These are phyloP conservation scores for Serinus canaria DNA, from an alignment of 2,113 vertebrate species.

Conservation along the genomic window DNA sequence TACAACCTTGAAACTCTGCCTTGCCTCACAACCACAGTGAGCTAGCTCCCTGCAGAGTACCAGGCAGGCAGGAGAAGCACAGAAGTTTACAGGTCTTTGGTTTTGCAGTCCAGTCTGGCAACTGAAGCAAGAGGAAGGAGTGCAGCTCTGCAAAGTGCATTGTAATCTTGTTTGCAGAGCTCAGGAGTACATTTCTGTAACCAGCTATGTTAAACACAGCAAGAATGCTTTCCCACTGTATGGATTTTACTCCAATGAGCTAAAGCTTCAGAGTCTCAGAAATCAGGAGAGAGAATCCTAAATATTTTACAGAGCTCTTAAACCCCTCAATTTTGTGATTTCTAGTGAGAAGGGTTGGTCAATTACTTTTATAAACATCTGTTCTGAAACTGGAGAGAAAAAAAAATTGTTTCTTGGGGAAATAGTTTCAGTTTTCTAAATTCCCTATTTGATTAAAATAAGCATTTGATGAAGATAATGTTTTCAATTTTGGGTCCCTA, in stretches of 20 bases:
- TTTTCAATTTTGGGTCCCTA: background rate
- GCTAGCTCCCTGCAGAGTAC: background rate
- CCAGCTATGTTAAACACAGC: fast-evolving
- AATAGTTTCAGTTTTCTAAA: background rate
- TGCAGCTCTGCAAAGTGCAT: background rate
- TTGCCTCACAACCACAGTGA: fast-evolving
- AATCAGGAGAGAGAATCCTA: background rate
- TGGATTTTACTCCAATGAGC: fast-evolving
- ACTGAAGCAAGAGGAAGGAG: background rate
- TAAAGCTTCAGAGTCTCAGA: background rate
- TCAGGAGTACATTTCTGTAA: background rate
- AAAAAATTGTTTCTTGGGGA: background rate
- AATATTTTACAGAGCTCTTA: background rate
- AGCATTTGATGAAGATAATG: background rate
- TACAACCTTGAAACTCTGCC: background rate
- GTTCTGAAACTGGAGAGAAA: background rate
- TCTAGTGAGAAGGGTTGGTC: too few relatives aligned
- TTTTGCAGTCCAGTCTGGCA: background rate
- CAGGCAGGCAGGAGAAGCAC: background rate
- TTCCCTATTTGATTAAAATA: background rate
- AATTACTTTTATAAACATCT: background rate
- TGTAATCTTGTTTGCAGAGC: background rate
- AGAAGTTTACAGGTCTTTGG: fast-evolving
- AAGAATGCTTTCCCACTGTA: background rate
- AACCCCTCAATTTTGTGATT: background rate